Percentiles rank a stretch among this genome's conserved stretches.
phyloP scores from a whole-genome alignment of 1,140 invertebrate genomes.

The Drosophila triauraria region DNA sequence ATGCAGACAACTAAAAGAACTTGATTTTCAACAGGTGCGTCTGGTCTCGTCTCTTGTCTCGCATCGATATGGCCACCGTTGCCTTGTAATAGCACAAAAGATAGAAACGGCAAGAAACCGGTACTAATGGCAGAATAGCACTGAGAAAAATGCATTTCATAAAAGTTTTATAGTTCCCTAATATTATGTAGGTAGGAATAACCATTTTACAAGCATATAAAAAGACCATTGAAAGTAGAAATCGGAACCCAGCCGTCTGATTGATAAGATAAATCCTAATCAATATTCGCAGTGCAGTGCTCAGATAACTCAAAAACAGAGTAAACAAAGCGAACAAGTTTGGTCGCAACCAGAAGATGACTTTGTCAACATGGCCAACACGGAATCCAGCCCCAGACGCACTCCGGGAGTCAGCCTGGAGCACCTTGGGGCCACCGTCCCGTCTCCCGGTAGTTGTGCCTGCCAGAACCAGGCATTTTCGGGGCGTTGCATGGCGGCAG shows the following conservation, averaged over 20 bases:
- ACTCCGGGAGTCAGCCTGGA: constrained; percentile 13
- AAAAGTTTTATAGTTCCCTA: neutral
- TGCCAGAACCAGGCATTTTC: constrained; percentile 15
- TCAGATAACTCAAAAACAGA: constrained; percentile 8
- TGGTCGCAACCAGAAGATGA: constrained; percentile 44
- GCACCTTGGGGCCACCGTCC: neutral
- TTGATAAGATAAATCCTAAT: constrained; percentile 10
- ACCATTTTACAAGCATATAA: neutral
- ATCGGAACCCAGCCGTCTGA: neutral
- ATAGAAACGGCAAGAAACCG: constrained; percentile 51
- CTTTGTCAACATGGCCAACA: constrained; percentile 60
- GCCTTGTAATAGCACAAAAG: constrained; percentile 30
- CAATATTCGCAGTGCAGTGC: constrained; percentile 21
- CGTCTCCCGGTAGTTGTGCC: neutral
- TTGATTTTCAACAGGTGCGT: constrained; percentile 79
- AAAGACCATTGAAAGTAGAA: neutral
- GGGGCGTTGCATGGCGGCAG: constrained; percentile 34
- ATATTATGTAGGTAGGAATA: no score
- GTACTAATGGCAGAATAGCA: constrained; percentile 47
- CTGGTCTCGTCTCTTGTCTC: constrained; percentile 49
- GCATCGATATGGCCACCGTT: constrained; percentile 49
- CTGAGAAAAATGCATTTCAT: neutral
- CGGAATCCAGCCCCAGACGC: constrained; percentile 39
- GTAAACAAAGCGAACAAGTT: constrained; percentile 46
- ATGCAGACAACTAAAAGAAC: constrained; percentile 60